These are phyloP conservation scores for Pluvianellus socialis DNA, from an alignment of 2,113 vertebrate species.

Conservation along the genomic window DNA sequence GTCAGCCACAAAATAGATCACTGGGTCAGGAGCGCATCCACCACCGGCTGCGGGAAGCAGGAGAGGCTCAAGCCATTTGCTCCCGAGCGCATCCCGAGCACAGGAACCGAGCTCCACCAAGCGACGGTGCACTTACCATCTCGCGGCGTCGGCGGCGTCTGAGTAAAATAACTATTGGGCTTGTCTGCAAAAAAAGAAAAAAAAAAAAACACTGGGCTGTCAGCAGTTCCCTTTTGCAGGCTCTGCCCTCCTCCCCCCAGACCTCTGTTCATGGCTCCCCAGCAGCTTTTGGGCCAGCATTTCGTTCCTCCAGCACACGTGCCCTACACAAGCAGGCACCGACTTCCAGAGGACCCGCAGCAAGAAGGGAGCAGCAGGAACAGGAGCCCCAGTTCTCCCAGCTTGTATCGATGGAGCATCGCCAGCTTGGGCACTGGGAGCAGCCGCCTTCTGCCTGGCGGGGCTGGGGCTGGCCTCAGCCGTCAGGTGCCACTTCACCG, in stretches of 20 bases:
- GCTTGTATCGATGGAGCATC: not conserved
- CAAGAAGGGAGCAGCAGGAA: not conserved
- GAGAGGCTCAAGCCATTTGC: not conserved
- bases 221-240: not conserved
- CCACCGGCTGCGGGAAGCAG: not conserved
- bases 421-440: not conserved
- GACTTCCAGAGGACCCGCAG: not conserved
- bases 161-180: slow-evolving; percentile 86
- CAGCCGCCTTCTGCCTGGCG: not conserved
- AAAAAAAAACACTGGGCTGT: not conserved
- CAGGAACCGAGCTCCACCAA: not conserved
- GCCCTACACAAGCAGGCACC: not conserved
- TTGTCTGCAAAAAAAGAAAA: slow-evolving; percentile 84
- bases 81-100: not conserved
- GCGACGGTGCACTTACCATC: slow-evolving; percentile 86
- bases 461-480: not conserved
- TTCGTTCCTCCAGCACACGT: not conserved
- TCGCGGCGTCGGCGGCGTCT: slow-evolving; percentile 73
- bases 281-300: not conserved
- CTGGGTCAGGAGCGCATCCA: not conserved
- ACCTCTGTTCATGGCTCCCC: not conserved
- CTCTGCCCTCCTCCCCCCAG: not conserved
- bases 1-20: not conserved
- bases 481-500: not conserved
- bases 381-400: not conserved